A percentile compares a stretch with the other conserved stretches of the same genome.
Evolutionary conservation across 2,113 vertebrate genomes (phyloP).

Genomic region (Isurus oxyrinchus): DNA sequence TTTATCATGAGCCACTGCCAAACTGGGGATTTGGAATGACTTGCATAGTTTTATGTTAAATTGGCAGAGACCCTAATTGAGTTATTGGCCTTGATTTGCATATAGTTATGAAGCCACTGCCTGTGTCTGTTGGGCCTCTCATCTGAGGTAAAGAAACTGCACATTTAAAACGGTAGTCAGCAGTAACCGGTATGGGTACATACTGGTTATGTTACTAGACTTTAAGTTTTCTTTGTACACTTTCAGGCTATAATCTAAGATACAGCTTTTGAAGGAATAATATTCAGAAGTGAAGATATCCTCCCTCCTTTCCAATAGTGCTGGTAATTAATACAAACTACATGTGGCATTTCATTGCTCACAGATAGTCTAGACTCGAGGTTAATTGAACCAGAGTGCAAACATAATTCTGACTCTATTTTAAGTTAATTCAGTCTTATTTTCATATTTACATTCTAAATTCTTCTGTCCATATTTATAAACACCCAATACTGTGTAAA

Average conservation of each 20-base stretch:
- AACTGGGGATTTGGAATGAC: neutral
- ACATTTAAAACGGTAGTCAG: neutral
- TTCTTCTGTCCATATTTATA: neutral
- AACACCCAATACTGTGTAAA: neutral
- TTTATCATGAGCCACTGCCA: too few species aligned
- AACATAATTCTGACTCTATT: neutral
- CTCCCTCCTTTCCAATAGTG: neutral
- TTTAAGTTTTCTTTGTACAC: neutral
- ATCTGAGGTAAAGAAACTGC: neutral
- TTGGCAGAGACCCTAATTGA: neutral
- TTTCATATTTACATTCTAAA: neutral
- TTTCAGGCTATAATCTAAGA: neutral
- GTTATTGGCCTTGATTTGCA: neutral
- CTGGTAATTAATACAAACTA: neutral
- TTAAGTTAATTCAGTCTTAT: neutral
- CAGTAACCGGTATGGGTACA: too few species aligned
- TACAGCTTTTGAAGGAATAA: neutral
- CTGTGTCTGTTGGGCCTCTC: neutral
- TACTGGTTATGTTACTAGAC: neutral
- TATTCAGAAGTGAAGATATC: neutral
- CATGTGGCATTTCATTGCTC: neutral
- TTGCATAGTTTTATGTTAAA: neutral
- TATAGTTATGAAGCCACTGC: neutral
- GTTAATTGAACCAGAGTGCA: neutral
- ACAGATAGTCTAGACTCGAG: neutral